These are phyloP conservation scores for Tipula unca DNA, from an alignment of 2,888 invertebrate genomes.

Conservation along the genomic window DNA sequence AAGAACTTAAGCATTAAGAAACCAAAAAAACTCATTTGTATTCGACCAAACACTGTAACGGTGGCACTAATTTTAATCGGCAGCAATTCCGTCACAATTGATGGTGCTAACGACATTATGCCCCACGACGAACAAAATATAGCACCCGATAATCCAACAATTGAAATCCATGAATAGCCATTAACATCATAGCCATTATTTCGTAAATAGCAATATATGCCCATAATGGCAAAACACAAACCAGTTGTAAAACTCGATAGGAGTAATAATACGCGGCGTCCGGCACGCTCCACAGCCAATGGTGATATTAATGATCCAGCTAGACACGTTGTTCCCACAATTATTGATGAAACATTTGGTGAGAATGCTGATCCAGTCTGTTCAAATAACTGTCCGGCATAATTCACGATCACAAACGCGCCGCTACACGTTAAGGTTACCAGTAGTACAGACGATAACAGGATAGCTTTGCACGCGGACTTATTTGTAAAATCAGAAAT, in stretches of 20 bases:
- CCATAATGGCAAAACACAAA: conserved; percentile 32
- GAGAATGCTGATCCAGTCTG: conserved; percentile 35
- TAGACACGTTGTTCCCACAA: conserved; percentile 33
- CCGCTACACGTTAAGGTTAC: conserved; percentile 33
- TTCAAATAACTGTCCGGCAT: conserved; percentile 36
- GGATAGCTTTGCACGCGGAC: background rate
- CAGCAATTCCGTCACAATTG: background rate
- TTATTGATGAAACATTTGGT: conserved; percentile 35
- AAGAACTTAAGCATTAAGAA: background rate
- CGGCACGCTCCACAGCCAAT: conserved; percentile 36
- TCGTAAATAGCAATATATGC: conserved; percentile 31
- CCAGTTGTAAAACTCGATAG: conserved; percentile 35
- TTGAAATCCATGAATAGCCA: conserved; percentile 35
- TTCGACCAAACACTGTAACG: background rate
- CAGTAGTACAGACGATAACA: background rate
- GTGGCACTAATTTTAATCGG: background rate
- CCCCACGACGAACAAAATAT: conserved; percentile 37
- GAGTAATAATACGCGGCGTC: conserved; percentile 30
- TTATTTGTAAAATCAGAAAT: background rate
- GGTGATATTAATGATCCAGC: conserved; percentile 28
- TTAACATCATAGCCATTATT: conserved; percentile 29
- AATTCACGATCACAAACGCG: conserved; percentile 38
- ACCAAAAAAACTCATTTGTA: background rate
- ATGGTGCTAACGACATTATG: conserved; percentile 35
- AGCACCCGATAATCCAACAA: conserved; percentile 37